Evolutionary conservation across 2,797 vertebrate genomes (phyloP), one percentile per base, ranked within the genome.

Genomic region (Aldrovandia affinis): DNA sequence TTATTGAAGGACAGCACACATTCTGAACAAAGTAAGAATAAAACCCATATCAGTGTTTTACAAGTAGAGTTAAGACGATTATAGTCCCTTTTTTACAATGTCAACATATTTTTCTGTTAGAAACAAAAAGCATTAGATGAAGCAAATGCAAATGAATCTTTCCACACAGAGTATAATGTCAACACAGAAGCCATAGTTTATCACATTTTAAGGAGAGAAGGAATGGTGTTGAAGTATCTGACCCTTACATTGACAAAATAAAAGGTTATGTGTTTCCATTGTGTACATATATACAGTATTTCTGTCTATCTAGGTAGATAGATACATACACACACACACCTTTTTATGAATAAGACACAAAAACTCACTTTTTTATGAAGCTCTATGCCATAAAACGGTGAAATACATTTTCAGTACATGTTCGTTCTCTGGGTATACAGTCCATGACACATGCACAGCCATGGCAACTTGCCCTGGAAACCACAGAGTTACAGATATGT

Each of bases 121-220:
- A 10, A 9, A n/a, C 28, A 8, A 9, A 28, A 44, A 77, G n/a
- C n/a, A 77, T 44, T 15, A 73, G 7, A 20, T 20, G 6, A 42
- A n/a, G n/a, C n/a, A n/a, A n/a, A 73, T 36, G 68, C 68, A 39
- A 33, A 73, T 73, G 33, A 36, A 42, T 70, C 39, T 75, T 75
- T 44, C 39, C 5, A 22, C 28, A 73, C 22, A 77, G 39, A 77
- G 44, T 77, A 47, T 47, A 44, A 20, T 22, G 22, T 25, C 47
- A 47, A 77, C 73, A 44, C 73, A 77, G 36, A 77, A 42, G 25
- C 47, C 22, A 77, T 9, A 47, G 8, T 22, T n/a, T 9, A 47
- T 14, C 42, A 42, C 28, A 22, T 42, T n/a, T 25, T 7, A 77
- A 47, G 9, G 22, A 75, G 42, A 44, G 9, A 25, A 25, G 42